Percentiles rank a stretch among this genome's conserved stretches.
Evolutionary conservation across 2,113 vertebrate genomes (phyloP).

Genomic region (Phainopepla nitens): DNA sequence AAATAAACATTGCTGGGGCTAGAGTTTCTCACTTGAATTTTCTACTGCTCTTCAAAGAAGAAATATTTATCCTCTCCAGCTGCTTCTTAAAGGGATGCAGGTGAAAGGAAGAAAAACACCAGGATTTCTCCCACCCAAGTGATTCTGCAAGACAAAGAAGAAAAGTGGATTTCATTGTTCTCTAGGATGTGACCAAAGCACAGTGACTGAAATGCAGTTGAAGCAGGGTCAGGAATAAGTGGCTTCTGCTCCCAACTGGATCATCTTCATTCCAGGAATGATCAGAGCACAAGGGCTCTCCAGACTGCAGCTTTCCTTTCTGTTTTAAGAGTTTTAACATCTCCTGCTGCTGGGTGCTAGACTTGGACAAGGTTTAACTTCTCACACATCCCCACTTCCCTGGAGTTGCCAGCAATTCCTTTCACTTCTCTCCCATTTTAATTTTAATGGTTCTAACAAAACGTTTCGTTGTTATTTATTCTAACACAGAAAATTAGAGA

Average conservation of each 20-base stretch:
- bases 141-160: not conserved
- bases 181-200: not conserved
- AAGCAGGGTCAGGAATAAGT: not conserved
- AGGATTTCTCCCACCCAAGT: not conserved
- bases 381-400: not conserved
- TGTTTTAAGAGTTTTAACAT: not conserved
- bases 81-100: not conserved
- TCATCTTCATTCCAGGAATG: not conserved
- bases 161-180: not conserved
- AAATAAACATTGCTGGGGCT: not conserved
- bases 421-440: not conserved
- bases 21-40: not conserved
- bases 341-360: not conserved
- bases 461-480: not conserved
- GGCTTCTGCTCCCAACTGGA: not conserved
- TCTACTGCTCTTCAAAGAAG: not conserved
- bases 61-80: not conserved
- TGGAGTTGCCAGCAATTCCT: not conserved
- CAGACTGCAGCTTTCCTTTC: not conserved
- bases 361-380: not conserved
- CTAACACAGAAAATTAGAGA: not conserved
- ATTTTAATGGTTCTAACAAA: not conserved
- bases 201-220: not conserved
- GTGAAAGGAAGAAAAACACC: not conserved
- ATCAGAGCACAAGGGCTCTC: not conserved